A percentile compares a stretch with the other conserved stretches of the same genome.
phyloP scores from a whole-genome alignment of 2,113 vertebrate genomes.

The Ictalurus furcatus region DNA sequence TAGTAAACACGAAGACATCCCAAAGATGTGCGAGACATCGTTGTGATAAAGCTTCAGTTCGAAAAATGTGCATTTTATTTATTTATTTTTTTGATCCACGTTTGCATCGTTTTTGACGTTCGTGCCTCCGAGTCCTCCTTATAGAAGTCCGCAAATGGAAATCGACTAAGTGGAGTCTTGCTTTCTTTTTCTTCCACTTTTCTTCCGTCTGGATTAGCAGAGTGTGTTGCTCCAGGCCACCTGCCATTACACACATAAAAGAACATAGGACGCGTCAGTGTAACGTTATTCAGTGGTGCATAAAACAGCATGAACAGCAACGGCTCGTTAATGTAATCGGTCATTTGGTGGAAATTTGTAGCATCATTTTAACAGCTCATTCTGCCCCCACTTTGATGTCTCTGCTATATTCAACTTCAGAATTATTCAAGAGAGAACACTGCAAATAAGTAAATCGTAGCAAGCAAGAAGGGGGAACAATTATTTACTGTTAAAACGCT shows the following conservation, averaged over 20 bases:
- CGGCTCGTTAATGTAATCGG: not conserved
- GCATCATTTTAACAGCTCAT: not conserved
- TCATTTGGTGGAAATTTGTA: not conserved
- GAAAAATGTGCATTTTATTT: slow-evolving; percentile 10
- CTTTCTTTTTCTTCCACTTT: slow-evolving; percentile 9
- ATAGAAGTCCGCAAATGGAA: slow-evolving; percentile 21
- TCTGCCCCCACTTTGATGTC: not conserved
- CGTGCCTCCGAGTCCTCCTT: not conserved
- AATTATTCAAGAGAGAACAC: not conserved
- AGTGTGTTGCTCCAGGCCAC: slow-evolving; percentile 29
- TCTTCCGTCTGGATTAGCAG: not conserved
- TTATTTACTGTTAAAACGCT: not conserved
- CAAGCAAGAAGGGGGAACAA: not conserved
- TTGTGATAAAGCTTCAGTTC: not conserved
- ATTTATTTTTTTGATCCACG: not conserved
- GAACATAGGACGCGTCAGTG: slow-evolving; percentile 12
- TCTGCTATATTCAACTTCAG: not conserved
- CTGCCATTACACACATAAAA: slow-evolving; percentile 45
- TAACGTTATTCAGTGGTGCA: not conserved
- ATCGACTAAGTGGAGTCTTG: slow-evolving; percentile 25
- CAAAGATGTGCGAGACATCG: not conserved
- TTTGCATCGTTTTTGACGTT: slow-evolving; percentile 35
- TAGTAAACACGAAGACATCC: not conserved
- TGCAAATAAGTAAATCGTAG: not conserved
- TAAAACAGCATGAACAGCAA: not conserved